Evolutionary conservation across 2,888 invertebrate genomes (phyloP).

Genomic region (Omphaloscelis lunosa): DNA sequence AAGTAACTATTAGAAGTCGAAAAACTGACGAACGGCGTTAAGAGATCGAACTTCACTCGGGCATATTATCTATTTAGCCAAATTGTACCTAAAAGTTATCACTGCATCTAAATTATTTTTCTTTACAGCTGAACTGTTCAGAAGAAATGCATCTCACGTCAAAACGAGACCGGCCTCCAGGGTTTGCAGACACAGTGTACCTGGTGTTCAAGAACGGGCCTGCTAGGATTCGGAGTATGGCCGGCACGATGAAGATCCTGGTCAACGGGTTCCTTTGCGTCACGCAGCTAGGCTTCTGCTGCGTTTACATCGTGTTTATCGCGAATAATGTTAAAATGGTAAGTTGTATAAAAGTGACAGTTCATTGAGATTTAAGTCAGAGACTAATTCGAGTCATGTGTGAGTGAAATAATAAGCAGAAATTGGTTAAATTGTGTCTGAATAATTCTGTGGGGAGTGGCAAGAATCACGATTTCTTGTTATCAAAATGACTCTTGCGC

Average conservation of each 20-base stretch:
- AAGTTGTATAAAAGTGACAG: slow-evolving; percentile 56
- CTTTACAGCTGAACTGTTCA: slow-evolving; percentile 92
- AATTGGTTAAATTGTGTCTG: background rate
- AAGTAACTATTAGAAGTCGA: background rate
- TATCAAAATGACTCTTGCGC: background rate
- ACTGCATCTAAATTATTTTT: background rate
- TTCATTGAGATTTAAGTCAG: background rate
- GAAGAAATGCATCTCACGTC: slow-evolving; percentile 92
- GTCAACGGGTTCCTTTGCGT: slow-evolving; percentile 97
- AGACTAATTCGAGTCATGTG: background rate
- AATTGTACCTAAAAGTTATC: background rate
- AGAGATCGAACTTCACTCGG: background rate
- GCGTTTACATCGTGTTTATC: slow-evolving; percentile 98
- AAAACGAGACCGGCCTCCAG: slow-evolving; percentile 90
- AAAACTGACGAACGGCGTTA: background rate
- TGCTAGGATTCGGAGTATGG: slow-evolving; percentile 90
- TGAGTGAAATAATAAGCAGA: background rate
- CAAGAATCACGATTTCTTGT: background rate
- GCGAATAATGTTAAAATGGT: slow-evolving; percentile 96
- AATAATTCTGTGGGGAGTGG: too few relatives aligned
- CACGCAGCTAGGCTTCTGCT: slow-evolving; percentile 99
- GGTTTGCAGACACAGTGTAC: slow-evolving; percentile 96
- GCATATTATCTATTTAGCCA: background rate
- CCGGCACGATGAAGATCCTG: slow-evolving; percentile 92
- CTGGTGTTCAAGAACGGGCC: slow-evolving; percentile 95